phyloP scores from a whole-genome alignment of 2,888 invertebrate genomes.

The Sphaeridia pumilis region DNA sequence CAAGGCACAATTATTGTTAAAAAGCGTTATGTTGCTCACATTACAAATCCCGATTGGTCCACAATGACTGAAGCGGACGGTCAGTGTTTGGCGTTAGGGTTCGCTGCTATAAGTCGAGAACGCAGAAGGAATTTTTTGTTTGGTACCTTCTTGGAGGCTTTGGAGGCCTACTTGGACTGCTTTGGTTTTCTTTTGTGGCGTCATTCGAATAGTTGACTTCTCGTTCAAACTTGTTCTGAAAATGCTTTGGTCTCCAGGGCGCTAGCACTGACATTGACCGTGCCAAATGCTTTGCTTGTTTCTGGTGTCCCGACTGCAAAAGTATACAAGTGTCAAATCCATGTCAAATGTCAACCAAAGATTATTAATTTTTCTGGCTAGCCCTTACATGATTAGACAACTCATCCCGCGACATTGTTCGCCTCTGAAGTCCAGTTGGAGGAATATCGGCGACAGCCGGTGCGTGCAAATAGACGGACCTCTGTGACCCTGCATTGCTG shows the following conservation, averaged over 20 bases:
- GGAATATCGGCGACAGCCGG: constrained; percentile 37
- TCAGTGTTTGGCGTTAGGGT: too few species aligned
- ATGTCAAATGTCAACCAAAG: too few species aligned
- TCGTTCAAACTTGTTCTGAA: constrained; percentile 20
- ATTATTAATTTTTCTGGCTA: too few species aligned
- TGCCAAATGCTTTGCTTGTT: constrained; percentile 22
- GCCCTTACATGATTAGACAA: constrained; percentile 22
- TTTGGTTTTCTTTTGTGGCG: constrained; percentile 11
- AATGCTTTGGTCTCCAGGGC: constrained; percentile 29
- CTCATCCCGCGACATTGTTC: constrained; percentile 23
- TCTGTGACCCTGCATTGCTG: constrained; percentile 19
- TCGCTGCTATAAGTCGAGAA: neutral
- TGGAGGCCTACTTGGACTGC: constrained; percentile 14
- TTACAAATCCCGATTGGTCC: too few species aligned
- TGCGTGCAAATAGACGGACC: constrained; percentile 36
- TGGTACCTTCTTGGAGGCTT: constrained; percentile 24
- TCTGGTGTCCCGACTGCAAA: constrained; percentile 21
- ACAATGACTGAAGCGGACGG: too few species aligned
- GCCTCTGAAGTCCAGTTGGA: constrained; percentile 19
- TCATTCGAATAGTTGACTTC: constrained; percentile 22
- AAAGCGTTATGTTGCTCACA: too few species aligned
- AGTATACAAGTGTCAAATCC: too few species aligned
- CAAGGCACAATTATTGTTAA: too few species aligned
- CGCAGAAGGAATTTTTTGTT: neutral
- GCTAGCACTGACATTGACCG: constrained; percentile 27